Percentiles rank a stretch among this genome's conserved stretches.
Evolutionary conservation across 1,140 invertebrate genomes (phyloP).

Genomic region (Panagrolaimus sp.): DNA sequence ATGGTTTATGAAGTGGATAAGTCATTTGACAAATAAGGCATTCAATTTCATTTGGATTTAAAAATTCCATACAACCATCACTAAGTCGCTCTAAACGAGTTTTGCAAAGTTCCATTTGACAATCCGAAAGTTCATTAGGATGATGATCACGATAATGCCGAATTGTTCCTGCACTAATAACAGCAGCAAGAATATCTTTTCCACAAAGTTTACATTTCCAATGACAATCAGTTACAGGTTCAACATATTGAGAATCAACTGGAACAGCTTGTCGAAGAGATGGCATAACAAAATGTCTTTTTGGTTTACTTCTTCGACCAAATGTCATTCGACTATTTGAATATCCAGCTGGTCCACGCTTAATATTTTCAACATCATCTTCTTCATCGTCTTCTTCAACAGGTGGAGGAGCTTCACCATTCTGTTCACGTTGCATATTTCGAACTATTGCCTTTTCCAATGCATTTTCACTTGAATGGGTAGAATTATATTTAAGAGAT

Average conservation of each 20-base stretch:
- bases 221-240: slow-evolving; percentile 48
- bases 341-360: slow-evolving; percentile 21
- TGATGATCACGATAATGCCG: slow-evolving; percentile 43
- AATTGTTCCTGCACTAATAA: slow-evolving; percentile 55
- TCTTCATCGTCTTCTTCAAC: slow-evolving; percentile 29
- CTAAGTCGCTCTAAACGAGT: slow-evolving; percentile 45
- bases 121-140: slow-evolving; percentile 31
- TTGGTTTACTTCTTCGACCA: slow-evolving; percentile 48
- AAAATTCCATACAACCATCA: slow-evolving; percentile 50
- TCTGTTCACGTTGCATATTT: slow-evolving; percentile 16
- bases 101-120: slow-evolving; percentile 43
- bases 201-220: slow-evolving; percentile 50
- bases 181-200: slow-evolving; percentile 49
- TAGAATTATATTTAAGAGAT: slow-evolving; percentile 44
- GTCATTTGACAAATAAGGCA: slow-evolving; percentile 47
- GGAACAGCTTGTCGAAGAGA: slow-evolving; percentile 53
- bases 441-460: slow-evolving; percentile 9
- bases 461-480: slow-evolving; percentile 37
- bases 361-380: slow-evolving; percentile 35
- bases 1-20: slow-evolving; percentile 50
- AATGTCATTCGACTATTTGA: slow-evolving; percentile 56
- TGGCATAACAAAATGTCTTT: slow-evolving; percentile 51
- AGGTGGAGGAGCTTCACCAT: slow-evolving; percentile 24
- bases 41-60: slow-evolving; percentile 37
- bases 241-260: slow-evolving; percentile 35